Conservation (phyloP, 2,113 vertebrate species). For the Okapia johnstoni region DNA sequence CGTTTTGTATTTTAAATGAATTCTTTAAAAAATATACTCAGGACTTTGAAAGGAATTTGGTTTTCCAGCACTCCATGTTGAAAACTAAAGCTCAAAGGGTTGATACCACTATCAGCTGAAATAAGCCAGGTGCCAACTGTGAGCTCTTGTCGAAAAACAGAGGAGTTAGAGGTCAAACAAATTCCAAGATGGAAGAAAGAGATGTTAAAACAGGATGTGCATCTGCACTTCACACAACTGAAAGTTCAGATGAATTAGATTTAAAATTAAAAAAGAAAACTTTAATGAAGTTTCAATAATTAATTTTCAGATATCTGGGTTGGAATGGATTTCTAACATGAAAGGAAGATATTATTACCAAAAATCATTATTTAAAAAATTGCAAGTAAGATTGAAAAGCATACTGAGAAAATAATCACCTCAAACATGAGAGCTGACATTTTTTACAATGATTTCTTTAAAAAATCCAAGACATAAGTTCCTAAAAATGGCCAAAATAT, state of each 20-base stretch:
- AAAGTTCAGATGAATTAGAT: neutral
- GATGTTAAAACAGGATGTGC: neutral
- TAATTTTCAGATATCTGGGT: neutral
- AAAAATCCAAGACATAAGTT: neutral
- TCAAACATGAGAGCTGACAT: neutral
- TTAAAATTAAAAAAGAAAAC: neutral
- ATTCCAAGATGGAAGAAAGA: neutral
- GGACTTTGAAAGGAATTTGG: neutral
- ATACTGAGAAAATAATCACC: neutral
- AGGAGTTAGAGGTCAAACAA: neutral
- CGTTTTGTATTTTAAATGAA: neutral
- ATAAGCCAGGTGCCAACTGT: neutral
- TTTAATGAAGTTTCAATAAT: neutral
- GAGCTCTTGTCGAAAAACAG: neutral
- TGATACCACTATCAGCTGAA: neutral
- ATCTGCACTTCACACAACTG: neutral
- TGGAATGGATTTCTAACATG: neutral
- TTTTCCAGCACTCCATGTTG: neutral
- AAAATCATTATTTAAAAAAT: neutral
- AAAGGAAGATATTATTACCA: neutral
- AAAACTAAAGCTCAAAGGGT: neutral
- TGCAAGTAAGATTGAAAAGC: neutral
- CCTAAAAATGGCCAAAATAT: neutral
- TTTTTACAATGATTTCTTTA: neutral
- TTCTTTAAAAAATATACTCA: neutral